Evolutionary conservation across 2,888 invertebrate genomes (phyloP), one percentile per base, ranked within the genome.

Genomic region (Athalia rosae): DNA sequence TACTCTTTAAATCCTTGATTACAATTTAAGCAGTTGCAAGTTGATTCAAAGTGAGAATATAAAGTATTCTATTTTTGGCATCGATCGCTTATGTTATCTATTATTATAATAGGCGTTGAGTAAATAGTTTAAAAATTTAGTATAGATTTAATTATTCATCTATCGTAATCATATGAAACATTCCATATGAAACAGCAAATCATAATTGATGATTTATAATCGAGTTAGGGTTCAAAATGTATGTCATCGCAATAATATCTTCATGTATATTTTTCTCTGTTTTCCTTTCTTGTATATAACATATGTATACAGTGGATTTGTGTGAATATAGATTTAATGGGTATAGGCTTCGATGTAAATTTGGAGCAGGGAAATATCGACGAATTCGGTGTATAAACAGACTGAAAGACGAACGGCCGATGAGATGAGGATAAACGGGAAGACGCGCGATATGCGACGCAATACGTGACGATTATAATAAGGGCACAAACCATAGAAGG

Each of bases 311-410:
- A 58, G 71, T n/a, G 7, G 50, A 71, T 56, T 71, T 28, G 28
- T 28, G 28, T 28, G 28, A 28, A 28, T 28, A 28, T 28, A 28
- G 28, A 28, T 28, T 28, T 28, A 28, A 28, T 8, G 43, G 43
- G n/a, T 71, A 43, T 43, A 58, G 13, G 71, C 58, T 13, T 71
- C 71, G 71, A 58, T 45, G 71, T 28, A 43, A 71, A 71, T 71
- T 71, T 9, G 45, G 8, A 43, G 58, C 45, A 58, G 45, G 45
- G 71, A 71, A 58, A 58, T 58, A 71, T 71, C 58, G 58, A 71
- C 71, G 71, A 43, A 50, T 45, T 71, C 28, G 9, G 7, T 71
- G 45, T 45, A 45, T 3, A 9, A 53, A 7, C 9, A 9, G 53
- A 11, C 11, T n/a, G 71, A 11, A 41, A 13, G 8, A 50, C 28